Conservation (phyloP, 2,797 vertebrate species). For the Toxotes lorentzi region DNA sequence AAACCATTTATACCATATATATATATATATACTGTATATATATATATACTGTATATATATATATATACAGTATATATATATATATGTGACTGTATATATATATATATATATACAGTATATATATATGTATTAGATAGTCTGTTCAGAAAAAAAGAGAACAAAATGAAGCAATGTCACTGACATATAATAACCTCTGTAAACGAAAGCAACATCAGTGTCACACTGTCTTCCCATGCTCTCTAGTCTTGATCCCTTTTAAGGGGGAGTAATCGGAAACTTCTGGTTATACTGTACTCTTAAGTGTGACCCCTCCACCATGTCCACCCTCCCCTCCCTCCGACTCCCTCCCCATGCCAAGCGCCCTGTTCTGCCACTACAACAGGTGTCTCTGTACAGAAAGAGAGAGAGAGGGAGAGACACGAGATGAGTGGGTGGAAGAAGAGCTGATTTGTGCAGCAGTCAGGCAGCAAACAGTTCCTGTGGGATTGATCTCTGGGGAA, state of each 20-base stretch:
- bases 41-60: too few species aligned
- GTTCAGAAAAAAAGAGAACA: background rate
- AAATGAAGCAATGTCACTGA: constrained; percentile 31
- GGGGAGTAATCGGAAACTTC: constrained; percentile 64
- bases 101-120: too few species aligned
- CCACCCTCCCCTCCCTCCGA: background rate
- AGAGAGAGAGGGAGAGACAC: constrained; percentile 40
- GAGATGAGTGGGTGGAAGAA: constrained; percentile 59
- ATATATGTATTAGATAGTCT: background rate
- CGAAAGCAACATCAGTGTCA: constrained; percentile 13
- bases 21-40: too few species aligned
- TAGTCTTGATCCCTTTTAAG: constrained; percentile 50
- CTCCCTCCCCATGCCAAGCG: constrained; percentile 24
- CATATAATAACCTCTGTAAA: constrained; percentile 22
- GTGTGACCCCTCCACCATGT: constrained; percentile 15
- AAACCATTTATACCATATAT: constrained; percentile 5
- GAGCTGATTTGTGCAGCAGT: constrained; percentile 79
- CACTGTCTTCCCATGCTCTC: constrained; percentile 43
- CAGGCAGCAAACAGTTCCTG: constrained; percentile 80
- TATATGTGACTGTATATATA: background rate
- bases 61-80: too few species aligned
- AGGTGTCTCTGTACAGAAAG: constrained; percentile 76
- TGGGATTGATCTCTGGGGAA: constrained; percentile 80
- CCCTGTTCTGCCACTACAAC: constrained; percentile 65
- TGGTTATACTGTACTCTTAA: constrained; percentile 43